Conservation (phyloP, 2,113 vertebrate species). For the Myiozetetes cayanensis region DNA sequence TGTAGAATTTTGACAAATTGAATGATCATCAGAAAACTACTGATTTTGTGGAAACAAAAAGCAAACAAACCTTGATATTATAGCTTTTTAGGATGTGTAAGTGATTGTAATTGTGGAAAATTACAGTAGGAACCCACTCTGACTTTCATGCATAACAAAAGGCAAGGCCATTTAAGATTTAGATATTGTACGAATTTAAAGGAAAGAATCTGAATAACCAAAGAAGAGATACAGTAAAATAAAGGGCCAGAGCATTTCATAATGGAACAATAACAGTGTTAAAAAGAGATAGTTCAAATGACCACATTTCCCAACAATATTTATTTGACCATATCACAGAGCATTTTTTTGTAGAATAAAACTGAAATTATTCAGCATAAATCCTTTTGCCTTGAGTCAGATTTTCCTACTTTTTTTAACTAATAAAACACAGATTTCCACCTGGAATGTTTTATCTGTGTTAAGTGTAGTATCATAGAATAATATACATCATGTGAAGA, state of each 20-base stretch:
- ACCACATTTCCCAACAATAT: not conserved
- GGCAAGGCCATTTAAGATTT: not conserved
- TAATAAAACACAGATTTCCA: not conserved
- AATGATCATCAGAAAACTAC: not conserved
- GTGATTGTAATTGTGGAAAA: not conserved
- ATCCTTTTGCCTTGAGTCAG: not conserved
- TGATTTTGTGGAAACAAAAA: not conserved
- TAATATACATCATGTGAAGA: not conserved
- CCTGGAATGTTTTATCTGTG: not conserved
- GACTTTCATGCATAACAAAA: not conserved
- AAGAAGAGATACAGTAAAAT: not conserved
- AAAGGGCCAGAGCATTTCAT: not conserved
- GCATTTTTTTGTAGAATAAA: not conserved
- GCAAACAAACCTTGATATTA: not conserved
- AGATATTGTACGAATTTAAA: not conserved
- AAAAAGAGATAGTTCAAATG: not conserved
- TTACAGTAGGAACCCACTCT: not conserved
- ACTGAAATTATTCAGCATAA: not conserved
- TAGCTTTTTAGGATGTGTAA: not conserved
- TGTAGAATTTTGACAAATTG: not conserved
- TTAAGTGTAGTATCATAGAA: not conserved
- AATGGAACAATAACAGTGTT: not conserved
- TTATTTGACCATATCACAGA: not conserved
- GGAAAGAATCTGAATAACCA: not conserved
- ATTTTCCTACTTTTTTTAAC: not conserved